phyloP scores from a whole-genome alignment of 2,888 invertebrate species.

The Temnothorax unifasciatus region DNA sequence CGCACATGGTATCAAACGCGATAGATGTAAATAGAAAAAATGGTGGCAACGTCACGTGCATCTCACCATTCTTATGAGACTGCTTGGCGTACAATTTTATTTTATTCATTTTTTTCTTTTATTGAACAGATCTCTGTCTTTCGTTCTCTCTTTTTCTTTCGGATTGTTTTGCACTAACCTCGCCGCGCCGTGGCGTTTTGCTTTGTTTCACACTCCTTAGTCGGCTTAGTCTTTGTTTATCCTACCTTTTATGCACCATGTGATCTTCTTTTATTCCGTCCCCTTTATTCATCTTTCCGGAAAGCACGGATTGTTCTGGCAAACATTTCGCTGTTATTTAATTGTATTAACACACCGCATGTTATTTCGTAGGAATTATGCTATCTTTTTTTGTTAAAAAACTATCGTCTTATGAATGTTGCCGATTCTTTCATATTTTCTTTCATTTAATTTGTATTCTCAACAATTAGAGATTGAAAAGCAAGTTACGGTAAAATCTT shows the following conservation, averaged over 20 bases:
- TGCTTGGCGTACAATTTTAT: conserved; percentile 32
- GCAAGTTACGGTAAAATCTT: neutral
- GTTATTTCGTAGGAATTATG: neutral
- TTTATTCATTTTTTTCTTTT: conserved; percentile 2
- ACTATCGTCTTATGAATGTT: neutral
- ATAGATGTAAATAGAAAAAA: conserved; percentile 34
- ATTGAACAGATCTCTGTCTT: neutral
- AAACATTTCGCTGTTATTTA: neutral
- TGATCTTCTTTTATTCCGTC: conserved; percentile 37
- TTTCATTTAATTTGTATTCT: neutral
- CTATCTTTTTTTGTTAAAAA: neutral
- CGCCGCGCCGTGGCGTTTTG: neutral
- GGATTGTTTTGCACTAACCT: conserved; percentile 14
- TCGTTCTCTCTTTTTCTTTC: neutral
- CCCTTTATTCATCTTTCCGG: conserved; percentile 21
- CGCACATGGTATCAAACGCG: neutral
- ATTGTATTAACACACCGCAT: neutral
- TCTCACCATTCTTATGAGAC: conserved; percentile 18
- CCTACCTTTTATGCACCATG: conserved; percentile 27
- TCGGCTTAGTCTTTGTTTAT: neutral
- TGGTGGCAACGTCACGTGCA: neutral
- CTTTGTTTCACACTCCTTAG: conserved; percentile 28
- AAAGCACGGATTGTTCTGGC: conserved; percentile 27
- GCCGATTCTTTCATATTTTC: conserved; percentile 14
- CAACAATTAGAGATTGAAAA: neutral